Conservation (phyloP, 2,888 invertebrate genomes). For the Digitonthophagus gazella region DNA sequence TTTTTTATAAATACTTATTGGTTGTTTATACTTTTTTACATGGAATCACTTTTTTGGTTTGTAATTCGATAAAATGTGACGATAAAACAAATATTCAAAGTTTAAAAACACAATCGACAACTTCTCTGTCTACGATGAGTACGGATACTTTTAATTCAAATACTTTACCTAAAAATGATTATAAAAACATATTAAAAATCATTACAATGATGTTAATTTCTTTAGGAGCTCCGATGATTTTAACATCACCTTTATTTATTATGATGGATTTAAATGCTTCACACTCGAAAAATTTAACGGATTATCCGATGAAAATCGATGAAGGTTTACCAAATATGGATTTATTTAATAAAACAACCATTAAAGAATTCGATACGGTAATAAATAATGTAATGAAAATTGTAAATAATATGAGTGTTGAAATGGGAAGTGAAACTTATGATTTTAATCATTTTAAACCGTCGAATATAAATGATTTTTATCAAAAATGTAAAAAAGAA, state of each 20-base stretch:
- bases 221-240: constrained; percentile 36
- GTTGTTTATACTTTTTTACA: constrained; percentile 44
- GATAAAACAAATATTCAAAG: constrained; percentile 23
- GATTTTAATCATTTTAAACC: constrained; percentile 33
- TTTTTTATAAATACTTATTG: constrained; percentile 41
- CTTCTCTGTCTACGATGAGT: background rate
- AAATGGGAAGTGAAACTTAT: constrained; percentile 28
- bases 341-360: background rate
- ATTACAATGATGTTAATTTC: constrained; percentile 25
- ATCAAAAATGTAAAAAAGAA: constrained; percentile 23
- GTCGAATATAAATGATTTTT: background rate
- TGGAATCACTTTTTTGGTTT: constrained; percentile 42
- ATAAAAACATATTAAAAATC: constrained; percentile 8
- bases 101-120: background rate
- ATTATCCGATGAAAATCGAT: constrained; percentile 27
- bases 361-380: constrained; percentile 39
- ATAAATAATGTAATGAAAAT: constrained; percentile 43
- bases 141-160: background rate
- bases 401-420: constrained; percentile 29
- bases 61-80: constrained; percentile 36
- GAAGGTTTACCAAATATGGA: constrained; percentile 33
- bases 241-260: constrained; percentile 26
- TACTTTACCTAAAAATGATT: background rate
- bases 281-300: constrained; percentile 23
- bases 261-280: constrained; percentile 9